Percentiles rank a stretch among this genome's conserved stretches.
These are phyloP conservation scores for Parazoanthus darwini DNA, from an alignment of 92 coral and sea anemone genomes.

Conservation along the genomic window DNA sequence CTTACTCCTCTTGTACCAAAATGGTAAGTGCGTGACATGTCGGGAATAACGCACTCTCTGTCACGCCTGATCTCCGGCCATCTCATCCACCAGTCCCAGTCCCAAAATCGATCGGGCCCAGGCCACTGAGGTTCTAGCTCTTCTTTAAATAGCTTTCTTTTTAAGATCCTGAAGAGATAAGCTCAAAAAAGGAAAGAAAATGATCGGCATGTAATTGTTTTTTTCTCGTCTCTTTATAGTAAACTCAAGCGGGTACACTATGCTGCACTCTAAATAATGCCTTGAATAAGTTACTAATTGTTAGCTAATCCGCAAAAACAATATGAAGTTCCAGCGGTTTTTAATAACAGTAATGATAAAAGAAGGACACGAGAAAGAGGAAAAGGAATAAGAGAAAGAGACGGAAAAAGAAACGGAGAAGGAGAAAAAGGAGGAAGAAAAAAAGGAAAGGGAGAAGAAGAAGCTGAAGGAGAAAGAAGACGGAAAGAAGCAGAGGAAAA, in stretches of 20 bases:
- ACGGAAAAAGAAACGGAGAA: background rate
- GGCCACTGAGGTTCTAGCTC: slow-evolving; percentile 39
- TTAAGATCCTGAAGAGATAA: slow-evolving; percentile 13
- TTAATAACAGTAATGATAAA: background rate
- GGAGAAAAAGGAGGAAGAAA: background rate
- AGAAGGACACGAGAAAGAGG: background rate
- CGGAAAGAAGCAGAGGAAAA: background rate
- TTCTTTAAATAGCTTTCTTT: slow-evolving; percentile 18
- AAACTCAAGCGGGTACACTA: too few species aligned
- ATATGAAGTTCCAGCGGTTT: too few species aligned
- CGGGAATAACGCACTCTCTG: slow-evolving; percentile 38
- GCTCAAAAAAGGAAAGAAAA: background rate
- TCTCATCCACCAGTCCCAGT: slow-evolving; percentile 48
- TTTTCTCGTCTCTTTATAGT: background rate
- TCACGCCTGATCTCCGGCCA: slow-evolving; percentile 33
- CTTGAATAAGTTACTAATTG: too few species aligned
- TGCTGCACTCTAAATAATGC: too few species aligned
- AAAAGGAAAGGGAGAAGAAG: background rate
- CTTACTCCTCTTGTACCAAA: slow-evolving; percentile 32
- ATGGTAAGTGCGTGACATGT: slow-evolving; percentile 36
- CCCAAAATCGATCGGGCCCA: slow-evolving; percentile 41
- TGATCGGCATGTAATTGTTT: too few species aligned
- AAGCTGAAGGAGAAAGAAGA: background rate
- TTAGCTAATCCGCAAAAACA: too few species aligned
- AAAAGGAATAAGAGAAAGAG: background rate